phyloP scores from a whole-genome alignment of 2,113 vertebrate genomes.

The Euleptes europaea region DNA sequence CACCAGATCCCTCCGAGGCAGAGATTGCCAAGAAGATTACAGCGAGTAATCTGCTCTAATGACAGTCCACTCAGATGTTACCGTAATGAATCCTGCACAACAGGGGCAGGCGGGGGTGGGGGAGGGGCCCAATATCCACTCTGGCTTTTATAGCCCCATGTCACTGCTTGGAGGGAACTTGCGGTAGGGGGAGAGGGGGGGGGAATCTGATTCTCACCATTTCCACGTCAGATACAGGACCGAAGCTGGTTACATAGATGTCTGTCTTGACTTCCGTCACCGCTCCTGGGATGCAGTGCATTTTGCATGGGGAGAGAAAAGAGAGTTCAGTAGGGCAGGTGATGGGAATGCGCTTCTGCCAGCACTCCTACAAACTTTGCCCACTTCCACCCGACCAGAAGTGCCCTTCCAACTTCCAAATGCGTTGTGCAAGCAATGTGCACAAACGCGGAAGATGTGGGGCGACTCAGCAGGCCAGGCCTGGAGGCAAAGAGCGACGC shows the following conservation, averaged over 20 bases:
- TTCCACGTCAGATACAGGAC: slow-evolving; percentile 93
- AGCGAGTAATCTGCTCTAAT: slow-evolving; percentile 81
- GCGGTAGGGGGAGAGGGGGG: neutral
- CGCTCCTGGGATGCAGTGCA: slow-evolving; percentile 73
- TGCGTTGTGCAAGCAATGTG: too few species aligned
- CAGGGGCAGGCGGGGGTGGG: neutral
- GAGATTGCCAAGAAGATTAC: slow-evolving; percentile 83
- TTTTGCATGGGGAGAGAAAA: neutral
- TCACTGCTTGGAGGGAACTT: too few species aligned
- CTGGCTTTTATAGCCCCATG: neutral
- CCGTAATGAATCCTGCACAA: slow-evolving; percentile 71
- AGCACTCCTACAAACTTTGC: too few species aligned
- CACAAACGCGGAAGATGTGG: too few species aligned
- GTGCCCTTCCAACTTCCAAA: too few species aligned
- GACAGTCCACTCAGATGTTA: slow-evolving; percentile 79
- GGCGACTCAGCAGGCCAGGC: too few species aligned
- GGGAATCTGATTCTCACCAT: slow-evolving; percentile 79
- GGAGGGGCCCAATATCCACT: neutral
- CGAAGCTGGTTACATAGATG: slow-evolving; percentile 95
- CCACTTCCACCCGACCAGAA: too few species aligned
- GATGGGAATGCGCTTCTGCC: too few species aligned
- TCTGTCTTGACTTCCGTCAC: slow-evolving; percentile 96
- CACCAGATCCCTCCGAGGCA: slow-evolving; percentile 51
- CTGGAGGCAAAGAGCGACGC: too few species aligned
- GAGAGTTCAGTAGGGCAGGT: too few species aligned